Conservation (phyloP, 37 sponge, comb jelly and placozoan species). For the Beroe ovata region DNA sequence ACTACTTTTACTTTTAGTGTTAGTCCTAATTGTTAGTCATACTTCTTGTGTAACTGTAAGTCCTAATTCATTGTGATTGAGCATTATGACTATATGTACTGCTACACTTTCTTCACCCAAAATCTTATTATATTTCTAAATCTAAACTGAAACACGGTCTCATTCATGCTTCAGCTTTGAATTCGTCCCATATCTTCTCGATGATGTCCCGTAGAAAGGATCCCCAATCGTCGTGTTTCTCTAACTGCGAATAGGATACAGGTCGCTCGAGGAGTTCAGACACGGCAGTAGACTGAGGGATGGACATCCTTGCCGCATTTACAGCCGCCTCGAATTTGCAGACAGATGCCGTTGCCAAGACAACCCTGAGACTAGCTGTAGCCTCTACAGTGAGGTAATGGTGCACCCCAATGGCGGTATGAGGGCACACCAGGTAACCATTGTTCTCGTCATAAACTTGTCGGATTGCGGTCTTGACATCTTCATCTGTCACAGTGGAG, state of each 20-base stretch:
- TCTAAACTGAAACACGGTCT: no score
- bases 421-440: constrained; percentile 73
- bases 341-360: constrained; percentile 72
- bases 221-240: constrained; percentile 73
- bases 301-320: constrained; percentile 41
- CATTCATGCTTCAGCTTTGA: no score
- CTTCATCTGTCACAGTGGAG: constrained; percentile 25
- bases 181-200: background rate
- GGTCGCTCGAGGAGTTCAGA: background rate
- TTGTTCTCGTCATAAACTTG: constrained; percentile 52
- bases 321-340: constrained; percentile 73
- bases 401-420: constrained; percentile 71
- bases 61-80: no score
- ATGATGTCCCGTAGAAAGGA: constrained; percentile 52
- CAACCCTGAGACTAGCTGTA: background rate
- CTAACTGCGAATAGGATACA: constrained; percentile 45
- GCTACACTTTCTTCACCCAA: no score
- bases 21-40: no score
- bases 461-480: constrained; percentile 62
- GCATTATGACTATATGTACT: no score
- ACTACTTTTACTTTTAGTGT: no score
- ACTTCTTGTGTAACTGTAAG: no score
- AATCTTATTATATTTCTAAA: no score
- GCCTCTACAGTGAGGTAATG: background rate
- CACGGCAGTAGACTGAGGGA: background rate